Evolutionary conservation across 2,797 vertebrate genomes (phyloP).

Genomic region (Sparidentex hasta): DNA sequence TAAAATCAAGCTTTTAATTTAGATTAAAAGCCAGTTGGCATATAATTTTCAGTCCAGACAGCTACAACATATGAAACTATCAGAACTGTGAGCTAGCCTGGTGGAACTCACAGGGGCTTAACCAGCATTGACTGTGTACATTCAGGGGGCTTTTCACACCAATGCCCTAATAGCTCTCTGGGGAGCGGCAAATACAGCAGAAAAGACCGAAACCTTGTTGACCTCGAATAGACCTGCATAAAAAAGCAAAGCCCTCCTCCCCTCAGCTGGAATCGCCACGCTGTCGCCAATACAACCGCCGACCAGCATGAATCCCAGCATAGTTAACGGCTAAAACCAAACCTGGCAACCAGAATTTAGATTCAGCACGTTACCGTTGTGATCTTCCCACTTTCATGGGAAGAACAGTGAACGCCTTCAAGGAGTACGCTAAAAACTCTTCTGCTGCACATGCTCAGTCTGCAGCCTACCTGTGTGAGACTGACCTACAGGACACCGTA

Average conservation of each 20-base stretch:
- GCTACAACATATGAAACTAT: conserved; percentile 14
- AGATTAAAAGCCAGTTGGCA: not conserved
- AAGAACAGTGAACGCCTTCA: conserved; percentile 20
- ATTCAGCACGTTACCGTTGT: conserved; percentile 20
- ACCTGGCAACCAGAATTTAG: conserved; percentile 40
- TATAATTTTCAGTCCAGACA: conserved; percentile 12
- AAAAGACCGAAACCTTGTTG: conserved; percentile 78
- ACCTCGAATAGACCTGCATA: conserved; percentile 70
- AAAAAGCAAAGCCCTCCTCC: conserved; percentile 68
- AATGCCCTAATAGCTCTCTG: conserved; percentile 82
- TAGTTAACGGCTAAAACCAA: conserved; percentile 36
- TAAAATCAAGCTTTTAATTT: conserved; percentile 8
- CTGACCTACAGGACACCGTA: conserved; percentile 18
- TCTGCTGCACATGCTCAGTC: conserved; percentile 18
- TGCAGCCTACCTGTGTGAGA: conserved; percentile 45
- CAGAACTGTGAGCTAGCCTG: conserved; percentile 32
- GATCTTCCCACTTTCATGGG: conserved; percentile 25
- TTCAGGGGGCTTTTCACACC: conserved; percentile 83
- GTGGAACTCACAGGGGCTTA: conserved; percentile 69
- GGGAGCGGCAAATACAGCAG: conserved; percentile 84
- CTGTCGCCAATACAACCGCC: conserved; percentile 45
- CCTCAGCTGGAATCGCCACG: conserved; percentile 53
- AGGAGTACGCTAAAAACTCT: not conserved
- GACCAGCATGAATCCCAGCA: conserved; percentile 38
- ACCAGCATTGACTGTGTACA: conserved; percentile 72